These are phyloP conservation scores for Calephelis perditalis DNA, from an alignment of 2,888 invertebrate species.

Conservation along the genomic window DNA sequence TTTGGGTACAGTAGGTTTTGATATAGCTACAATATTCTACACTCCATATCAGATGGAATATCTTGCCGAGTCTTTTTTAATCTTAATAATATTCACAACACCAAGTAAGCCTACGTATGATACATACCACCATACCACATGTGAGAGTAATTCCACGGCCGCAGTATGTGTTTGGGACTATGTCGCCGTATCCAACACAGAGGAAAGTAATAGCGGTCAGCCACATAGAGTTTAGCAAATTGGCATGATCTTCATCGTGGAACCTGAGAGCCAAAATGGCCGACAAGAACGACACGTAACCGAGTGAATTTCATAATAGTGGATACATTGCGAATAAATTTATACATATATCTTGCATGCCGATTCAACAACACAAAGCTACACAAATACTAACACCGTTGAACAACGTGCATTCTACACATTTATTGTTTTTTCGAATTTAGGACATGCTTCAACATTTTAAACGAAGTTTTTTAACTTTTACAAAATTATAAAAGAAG, in stretches of 20 bases:
- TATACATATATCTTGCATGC: conserved; percentile 49
- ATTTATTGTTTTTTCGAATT: conserved; percentile 57
- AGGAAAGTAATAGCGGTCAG: conserved; percentile 99
- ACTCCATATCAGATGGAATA: conserved; percentile 14
- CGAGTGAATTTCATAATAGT: conserved; percentile 11
- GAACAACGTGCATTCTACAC: conserved; percentile 76
- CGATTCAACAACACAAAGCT: conserved; percentile 56
- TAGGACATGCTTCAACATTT: conserved; percentile 62
- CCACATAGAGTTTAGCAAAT: conserved; percentile 99
- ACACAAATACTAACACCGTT: conserved; percentile 61
- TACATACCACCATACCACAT: conserved; percentile 99
- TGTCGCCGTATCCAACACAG: conserved; percentile 99
- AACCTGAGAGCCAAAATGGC: conserved; percentile 86
- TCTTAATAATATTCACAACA: conserved; percentile 37
- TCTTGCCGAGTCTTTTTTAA: conserved; percentile 50
- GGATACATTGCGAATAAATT: conserved; percentile 29
- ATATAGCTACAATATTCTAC: background rate
- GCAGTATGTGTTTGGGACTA: conserved; percentile 99
- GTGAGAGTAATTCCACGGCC: conserved; percentile 99
- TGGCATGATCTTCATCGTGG: conserved; percentile 98
- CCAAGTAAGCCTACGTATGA: conserved; percentile 58
- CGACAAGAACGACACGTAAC: conserved; percentile 69
- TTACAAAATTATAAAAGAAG: conserved; percentile 46
- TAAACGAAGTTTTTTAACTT: conserved; percentile 48
- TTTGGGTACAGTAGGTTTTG: no score